Conservation (phyloP, 2,113 vertebrate species). For the Cyphomyrus discorhynchus region DNA sequence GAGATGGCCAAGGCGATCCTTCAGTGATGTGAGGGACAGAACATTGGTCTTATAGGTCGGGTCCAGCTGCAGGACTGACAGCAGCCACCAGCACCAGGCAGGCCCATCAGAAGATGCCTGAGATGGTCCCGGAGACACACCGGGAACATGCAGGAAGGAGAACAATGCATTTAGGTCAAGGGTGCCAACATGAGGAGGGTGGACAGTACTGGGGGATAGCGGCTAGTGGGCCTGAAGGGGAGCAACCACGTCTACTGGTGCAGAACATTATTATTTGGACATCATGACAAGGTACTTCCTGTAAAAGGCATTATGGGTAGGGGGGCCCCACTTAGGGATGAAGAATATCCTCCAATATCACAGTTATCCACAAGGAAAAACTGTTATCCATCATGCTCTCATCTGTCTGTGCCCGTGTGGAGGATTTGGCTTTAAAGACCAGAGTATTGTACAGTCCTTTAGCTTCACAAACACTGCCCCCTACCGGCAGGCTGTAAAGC, state of each 20-base stretch:
- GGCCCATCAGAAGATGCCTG: slow-evolving; percentile 67
- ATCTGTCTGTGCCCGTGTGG: neutral
- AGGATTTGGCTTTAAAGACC: neutral
- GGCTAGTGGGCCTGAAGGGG: neutral
- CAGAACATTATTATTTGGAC: neutral
- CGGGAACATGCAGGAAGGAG: neutral
- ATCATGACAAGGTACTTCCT: neutral
- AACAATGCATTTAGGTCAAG: neutral
- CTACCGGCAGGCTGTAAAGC: neutral
- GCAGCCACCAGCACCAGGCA: slow-evolving; percentile 72
- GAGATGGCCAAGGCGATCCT: slow-evolving; percentile 67
- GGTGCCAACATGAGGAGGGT: neutral
- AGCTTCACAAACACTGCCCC: neutral
- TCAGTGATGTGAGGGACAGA: slow-evolving; percentile 69
- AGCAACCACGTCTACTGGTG: neutral
- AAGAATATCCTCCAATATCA: neutral
- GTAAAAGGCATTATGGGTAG: neutral
- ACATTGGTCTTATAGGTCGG: slow-evolving; percentile 67
- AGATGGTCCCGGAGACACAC: neutral
- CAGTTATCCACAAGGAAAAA: neutral
- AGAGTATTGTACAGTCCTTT: neutral
- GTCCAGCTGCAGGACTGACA: slow-evolving; percentile 69
- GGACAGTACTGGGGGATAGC: neutral
- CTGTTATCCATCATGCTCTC: neutral
- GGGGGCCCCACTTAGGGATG: neutral